Evolutionary conservation across 2,888 invertebrate genomes (phyloP), one percentile per base, ranked within the genome.

Genomic region (Drosophila buzzatii): DNA sequence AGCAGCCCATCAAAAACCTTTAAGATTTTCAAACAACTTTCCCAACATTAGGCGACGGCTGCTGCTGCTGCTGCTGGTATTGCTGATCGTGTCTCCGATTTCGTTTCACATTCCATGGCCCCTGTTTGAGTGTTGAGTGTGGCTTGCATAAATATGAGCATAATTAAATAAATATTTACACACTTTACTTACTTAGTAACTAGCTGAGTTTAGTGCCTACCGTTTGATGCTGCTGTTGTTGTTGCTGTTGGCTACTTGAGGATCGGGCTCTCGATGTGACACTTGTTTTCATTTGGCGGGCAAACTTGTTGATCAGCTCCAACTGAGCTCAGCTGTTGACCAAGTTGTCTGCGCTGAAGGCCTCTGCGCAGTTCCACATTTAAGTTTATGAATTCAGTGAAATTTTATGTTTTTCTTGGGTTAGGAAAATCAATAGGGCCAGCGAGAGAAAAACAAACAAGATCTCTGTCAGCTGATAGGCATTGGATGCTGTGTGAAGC

Each of bases 121-220:
- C 41, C 64, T 51, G 67, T 75, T 72, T 64, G 85, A 69, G 78
- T 76, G 77, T 69, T 62, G 82, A 69, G 78, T 74, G 73, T 77
- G 79, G 66, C 70, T 76, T 70, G 76, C 85, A 89, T 79, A 76
- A 89, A 89, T 82, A 89, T 89, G 76, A 85, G 85, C 88, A 89
- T 85, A 89, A 85, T 85, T 89, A 85, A 85, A 80, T 61, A 85
- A 85, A 85, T 87, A 85, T 85, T 85, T 88, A 88, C 85, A 65
- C 85, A 89, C 74, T 87, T 87, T 85, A 70, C 73, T 79, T 85
- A 76, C 70, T 67, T 70, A 77, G 81, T 81, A 67, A 72, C 81
- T 76, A 55, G 64, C 77, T 72, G 81, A 68, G 76, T 63, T 77
- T 76, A 58, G 62, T 70, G 81, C 70, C 71, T 61, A 82, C 84